These are phyloP conservation scores for Sceloporus tristichus DNA, from an alignment of 2,113 vertebrate genomes.

Conservation along the genomic window DNA sequence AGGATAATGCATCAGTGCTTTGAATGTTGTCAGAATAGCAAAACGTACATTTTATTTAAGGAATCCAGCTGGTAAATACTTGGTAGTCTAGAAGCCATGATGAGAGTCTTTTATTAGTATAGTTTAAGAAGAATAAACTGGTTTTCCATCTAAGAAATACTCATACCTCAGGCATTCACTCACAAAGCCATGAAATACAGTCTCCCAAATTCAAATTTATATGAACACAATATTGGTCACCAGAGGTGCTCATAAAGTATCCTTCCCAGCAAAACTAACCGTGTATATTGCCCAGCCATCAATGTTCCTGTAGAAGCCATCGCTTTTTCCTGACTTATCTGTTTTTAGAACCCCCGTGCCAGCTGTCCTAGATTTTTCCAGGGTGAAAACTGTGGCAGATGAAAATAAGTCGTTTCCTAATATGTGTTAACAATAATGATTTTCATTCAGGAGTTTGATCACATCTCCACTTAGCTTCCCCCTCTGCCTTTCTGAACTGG, in stretches of 20 bases:
- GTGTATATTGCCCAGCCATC: conserved; percentile 66
- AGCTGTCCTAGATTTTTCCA: background rate
- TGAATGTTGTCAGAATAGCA: conserved; percentile 52
- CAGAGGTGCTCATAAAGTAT: conserved; percentile 70
- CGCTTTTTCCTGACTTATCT: conserved; percentile 63
- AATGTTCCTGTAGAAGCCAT: conserved; percentile 28
- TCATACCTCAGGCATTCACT: conserved; percentile 56
- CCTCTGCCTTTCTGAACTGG: background rate
- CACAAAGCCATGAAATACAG: conserved; percentile 26
- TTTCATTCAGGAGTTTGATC: conserved; percentile 13
- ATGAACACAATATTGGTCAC: conserved; percentile 57
- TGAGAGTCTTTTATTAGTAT: conserved; percentile 65
- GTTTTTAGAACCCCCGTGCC: conserved; percentile 49
- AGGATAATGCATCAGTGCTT: conserved; percentile 46
- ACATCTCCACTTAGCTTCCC: conserved; percentile 30
- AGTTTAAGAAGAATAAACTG: conserved; percentile 56
- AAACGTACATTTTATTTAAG: conserved; percentile 57
- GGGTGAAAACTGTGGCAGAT: conserved; percentile 32
- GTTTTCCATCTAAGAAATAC: conserved; percentile 56
- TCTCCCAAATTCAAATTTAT: conserved; percentile 69
- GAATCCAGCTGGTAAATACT: conserved; percentile 44
- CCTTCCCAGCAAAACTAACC: conserved; percentile 62
- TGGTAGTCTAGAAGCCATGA: conserved; percentile 63
- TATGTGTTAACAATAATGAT: conserved; percentile 18
- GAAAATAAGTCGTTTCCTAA: conserved; percentile 36